Base-by-base conservation (phyloP, 1,140 invertebrate genomes). In the Orchesella cincta region DNA sequence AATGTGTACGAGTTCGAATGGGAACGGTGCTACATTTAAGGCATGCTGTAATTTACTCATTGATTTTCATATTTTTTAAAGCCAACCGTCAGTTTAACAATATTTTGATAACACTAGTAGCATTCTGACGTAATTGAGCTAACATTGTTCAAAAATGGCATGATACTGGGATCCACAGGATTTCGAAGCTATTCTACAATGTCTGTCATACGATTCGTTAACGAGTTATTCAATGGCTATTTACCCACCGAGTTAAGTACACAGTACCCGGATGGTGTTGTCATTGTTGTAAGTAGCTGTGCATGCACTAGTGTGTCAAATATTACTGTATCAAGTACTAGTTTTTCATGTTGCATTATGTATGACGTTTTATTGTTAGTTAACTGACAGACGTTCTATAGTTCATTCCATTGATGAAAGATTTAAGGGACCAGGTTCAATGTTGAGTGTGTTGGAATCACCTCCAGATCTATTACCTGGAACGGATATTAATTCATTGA, bases 211-310 rank as follows among this genome's bases (percentile, higher is more conserved):
- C 31, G 33, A 31, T 77, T 81, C 31, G 64, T 79, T 23, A 51
- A 78, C 36, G 80, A 81, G 34, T 73, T 81, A n/a, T 78, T 67
- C 16, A 76, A 79, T 46, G 78, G 78, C 16, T 81, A 77, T 28
- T 79, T 81, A 51, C 80, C 80, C 5, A 52, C 75, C 16, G 80
- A 81, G 31, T 52, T 81, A 1, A 73, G 79, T 12, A 51, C 62
- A 5, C 39, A 77, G 18, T 76, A 78, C 54, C 80, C 80, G 12
- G 52, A 81, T 18, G 80, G 80, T 20, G 73, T 81, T 20, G 73
- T 77, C 26, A 70, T 80, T 39, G 26, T 62, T 57, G 79, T 80
- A 75, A 57, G 39, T 26, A 26, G 12, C n/a, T n/a, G n/a, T n/a
- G n/a, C n/a, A n/a, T n/a, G 28, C n/a, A 64, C 5, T 8, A 23